Evolutionary conservation across 1,140 invertebrate species (phyloP).

Genomic region (Mesaphorura yosii): DNA sequence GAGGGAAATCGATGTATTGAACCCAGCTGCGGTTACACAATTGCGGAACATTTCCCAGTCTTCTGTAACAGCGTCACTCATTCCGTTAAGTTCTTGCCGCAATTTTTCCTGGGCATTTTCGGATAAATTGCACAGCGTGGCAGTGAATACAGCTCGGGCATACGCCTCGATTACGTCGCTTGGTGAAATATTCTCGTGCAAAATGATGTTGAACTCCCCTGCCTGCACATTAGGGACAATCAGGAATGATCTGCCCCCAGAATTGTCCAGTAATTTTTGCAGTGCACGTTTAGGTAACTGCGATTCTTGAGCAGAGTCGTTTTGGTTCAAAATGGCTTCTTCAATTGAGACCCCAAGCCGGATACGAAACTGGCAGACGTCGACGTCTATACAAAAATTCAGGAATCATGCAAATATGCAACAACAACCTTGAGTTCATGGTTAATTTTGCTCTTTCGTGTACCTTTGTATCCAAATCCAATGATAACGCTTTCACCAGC

Average conservation of each 20-base stretch:
- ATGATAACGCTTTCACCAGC: conserved; percentile 47
- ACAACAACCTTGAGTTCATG: no score
- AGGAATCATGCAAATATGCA: no score
- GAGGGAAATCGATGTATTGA: conserved; percentile 1
- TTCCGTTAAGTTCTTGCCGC: no score
- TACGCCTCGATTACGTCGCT: conserved; percentile 42
- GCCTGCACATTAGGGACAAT: conserved; percentile 38
- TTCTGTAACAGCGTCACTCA: conserved; percentile 2
- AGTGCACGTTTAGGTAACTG: neutral
- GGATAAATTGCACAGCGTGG: conserved; percentile 9
- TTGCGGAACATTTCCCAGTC: conserved; percentile 14
- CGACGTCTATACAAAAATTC: conserved; percentile 38
- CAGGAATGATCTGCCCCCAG: conserved; percentile 39
- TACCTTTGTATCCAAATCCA: conserved; percentile 39
- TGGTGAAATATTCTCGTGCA: conserved; percentile 37
- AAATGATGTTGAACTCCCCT: conserved; percentile 39
- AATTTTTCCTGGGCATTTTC: no score
- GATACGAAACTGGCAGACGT: conserved; percentile 43
- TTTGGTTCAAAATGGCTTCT: conserved; percentile 37
- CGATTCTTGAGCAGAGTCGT: conserved; percentile 32
- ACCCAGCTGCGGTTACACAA: neutral
- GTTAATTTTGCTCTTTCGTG: no score
- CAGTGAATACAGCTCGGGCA: conserved; percentile 42
- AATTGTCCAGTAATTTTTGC: conserved; percentile 34
- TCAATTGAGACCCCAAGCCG: conserved; percentile 44